phyloP scores from a whole-genome alignment of 1,140 invertebrate genomes.

The Procambarus virginalis region DNA sequence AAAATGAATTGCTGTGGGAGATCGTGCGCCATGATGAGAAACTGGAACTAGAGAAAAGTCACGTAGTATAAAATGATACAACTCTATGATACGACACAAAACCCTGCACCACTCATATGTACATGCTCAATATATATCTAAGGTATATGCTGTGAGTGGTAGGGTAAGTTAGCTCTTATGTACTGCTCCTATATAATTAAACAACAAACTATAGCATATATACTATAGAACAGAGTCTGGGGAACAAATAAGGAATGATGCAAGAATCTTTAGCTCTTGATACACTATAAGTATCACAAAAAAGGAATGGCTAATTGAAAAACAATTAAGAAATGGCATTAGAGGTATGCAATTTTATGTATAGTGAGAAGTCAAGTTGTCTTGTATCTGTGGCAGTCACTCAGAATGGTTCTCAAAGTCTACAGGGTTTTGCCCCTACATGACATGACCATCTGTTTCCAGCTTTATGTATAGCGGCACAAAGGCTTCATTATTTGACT shows the following conservation, averaged over 20 bases:
- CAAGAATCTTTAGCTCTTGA: slow-evolving; percentile 17
- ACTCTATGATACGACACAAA: slow-evolving; percentile 57
- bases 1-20: slow-evolving; percentile 16
- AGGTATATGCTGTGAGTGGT: slow-evolving; percentile 57
- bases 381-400: slow-evolving; percentile 39
- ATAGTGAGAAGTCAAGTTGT: slow-evolving; percentile 34
- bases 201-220: slow-evolving; percentile 60
- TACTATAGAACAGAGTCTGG: slow-evolving; percentile 46
- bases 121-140: slow-evolving; percentile 65
- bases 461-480: not conserved
- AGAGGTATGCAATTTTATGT: slow-evolving; percentile 39
- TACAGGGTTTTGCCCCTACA: not conserved
- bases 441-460: not conserved
- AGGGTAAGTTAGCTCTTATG: slow-evolving; percentile 51
- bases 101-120: slow-evolving; percentile 62
- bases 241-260: slow-evolving; percentile 46
- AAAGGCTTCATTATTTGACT: not conserved
- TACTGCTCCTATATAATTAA: slow-evolving; percentile 58
- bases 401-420: slow-evolving; percentile 31
- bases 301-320: slow-evolving; percentile 37
- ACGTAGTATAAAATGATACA: slow-evolving; percentile 66
- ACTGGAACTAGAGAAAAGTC: slow-evolving; percentile 55
- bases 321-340: slow-evolving; percentile 28
- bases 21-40: slow-evolving; percentile 54
- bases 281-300: slow-evolving; percentile 33